Base-by-base conservation (phyloP, 2,888 invertebrate species). In the Spilosoma lubricipeda region DNA sequence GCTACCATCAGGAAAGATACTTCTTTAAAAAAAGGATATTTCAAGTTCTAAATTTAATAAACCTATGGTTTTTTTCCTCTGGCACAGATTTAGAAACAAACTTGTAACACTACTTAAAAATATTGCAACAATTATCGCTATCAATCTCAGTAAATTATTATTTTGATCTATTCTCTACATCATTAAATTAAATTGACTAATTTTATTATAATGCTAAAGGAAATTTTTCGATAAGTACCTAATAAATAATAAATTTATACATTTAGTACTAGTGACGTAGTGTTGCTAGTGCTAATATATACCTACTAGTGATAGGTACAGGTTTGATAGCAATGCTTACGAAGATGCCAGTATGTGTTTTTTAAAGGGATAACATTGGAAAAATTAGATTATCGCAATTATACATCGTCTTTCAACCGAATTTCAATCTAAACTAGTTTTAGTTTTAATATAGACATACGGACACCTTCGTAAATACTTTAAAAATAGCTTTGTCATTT, bases 161-260 rank as follows among this genome's bases (percentile, higher is more conserved):
- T 86, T 85, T 87, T 88, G 81, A 86, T 79, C 83, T 82, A 87
- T 83, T 77, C 77, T 81, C 84, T 90, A 88, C 85, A 86, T 82
- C 83, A 85, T 89, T 87, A 89, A 90, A 87, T 90, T 90, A 88
- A 87, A 86, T 92, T 94, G 94, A 93, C 94, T 94, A 93, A 90
- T 89, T 77, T 89, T 89, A 93, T 90, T 93, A 93, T 92, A 93
- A 93, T 90, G 91, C 90, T 93, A 92, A 75, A 85, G 85, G 85
- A 86, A 86, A 86, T 82, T 78, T 80, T 85, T 82, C 83, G 80
- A 82, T 84, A 84, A 80, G 81, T 82, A 82, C 77, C 78, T 85
- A 82, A 80, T 82, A 81, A 70, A 18, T 30, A 84, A 86, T 85
- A 86, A n/a, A 79, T 84, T 87, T 84, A 79, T 80, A 88, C 81